Evolutionary conservation across 2,888 invertebrate genomes (phyloP).

Genomic region (Napeogenes sylphis): DNA sequence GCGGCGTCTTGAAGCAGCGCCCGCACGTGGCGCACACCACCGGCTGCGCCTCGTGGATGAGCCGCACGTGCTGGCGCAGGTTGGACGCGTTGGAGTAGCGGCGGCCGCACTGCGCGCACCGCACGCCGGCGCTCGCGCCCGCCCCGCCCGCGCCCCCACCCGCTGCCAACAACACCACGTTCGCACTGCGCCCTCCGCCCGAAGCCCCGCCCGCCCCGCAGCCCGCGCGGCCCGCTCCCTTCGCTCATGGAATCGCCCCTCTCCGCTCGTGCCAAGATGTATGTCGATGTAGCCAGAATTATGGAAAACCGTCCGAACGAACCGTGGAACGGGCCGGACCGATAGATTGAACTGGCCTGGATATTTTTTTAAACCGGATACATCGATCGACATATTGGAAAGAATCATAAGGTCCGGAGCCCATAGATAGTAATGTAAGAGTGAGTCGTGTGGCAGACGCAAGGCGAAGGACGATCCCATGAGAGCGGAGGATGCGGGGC

Average conservation of each 20-base stretch:
- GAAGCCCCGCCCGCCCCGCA: slow-evolving; percentile 40
- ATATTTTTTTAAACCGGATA: no score
- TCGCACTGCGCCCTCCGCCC: slow-evolving; percentile 51
- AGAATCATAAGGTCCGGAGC: no score
- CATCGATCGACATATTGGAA: no score
- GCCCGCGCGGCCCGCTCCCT: slow-evolving; percentile 34
- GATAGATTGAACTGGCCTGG: no score
- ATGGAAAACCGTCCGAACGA: background rate
- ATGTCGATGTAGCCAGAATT: background rate
- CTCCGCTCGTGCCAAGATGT: background rate
- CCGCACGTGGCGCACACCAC: slow-evolving; percentile 83
- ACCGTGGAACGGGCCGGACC: no score
- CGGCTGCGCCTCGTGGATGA: slow-evolving; percentile 84
- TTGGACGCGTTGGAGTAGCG: slow-evolving; percentile 85
- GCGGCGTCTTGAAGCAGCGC: slow-evolving; percentile 86
- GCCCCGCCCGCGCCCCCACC: slow-evolving; percentile 45
- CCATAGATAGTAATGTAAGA: no score
- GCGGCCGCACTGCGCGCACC: slow-evolving; percentile 83
- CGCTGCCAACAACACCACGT: slow-evolving; percentile 70
- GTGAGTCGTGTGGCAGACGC: background rate
- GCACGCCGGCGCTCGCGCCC: slow-evolving; percentile 56
- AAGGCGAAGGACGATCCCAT: slow-evolving; percentile 17
- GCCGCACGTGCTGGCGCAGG: slow-evolving; percentile 85
- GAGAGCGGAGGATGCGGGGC: slow-evolving; percentile 23
- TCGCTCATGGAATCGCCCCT: slow-evolving; percentile 27